A percentile compares a stretch with the other conserved stretches of the same genome.
Evolutionary conservation across 2,888 invertebrate genomes (phyloP).

Genomic region (Nephrotoma appendiculata): DNA sequence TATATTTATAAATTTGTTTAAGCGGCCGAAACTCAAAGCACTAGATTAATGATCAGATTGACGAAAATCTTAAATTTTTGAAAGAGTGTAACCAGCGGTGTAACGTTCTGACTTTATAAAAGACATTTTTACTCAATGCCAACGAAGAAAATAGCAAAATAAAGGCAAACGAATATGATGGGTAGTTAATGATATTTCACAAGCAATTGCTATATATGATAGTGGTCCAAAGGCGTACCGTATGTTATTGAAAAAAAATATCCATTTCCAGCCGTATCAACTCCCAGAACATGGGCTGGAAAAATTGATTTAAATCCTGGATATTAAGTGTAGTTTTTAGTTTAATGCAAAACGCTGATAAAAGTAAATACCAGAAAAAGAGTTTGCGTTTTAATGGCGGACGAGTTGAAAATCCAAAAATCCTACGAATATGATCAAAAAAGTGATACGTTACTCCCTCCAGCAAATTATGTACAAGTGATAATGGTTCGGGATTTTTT

Average conservation of each 20-base stretch:
- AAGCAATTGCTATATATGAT: conserved; percentile 6
- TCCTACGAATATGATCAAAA: conserved; percentile 8
- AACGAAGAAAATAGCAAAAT: not conserved
- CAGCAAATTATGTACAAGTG: not conserved
- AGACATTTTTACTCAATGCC: not conserved
- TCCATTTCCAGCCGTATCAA: not conserved
- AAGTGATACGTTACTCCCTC: conserved; percentile 7
- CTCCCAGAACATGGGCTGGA: not conserved
- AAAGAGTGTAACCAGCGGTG: too few species aligned
- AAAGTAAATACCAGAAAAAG: conserved; percentile 10
- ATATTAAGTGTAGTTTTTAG: not conserved
- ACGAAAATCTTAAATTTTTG: too few species aligned
- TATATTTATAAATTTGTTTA: too few species aligned
- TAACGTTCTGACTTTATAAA: not conserved
- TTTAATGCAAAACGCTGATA: not conserved
- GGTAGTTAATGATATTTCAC: not conserved
- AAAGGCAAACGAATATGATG: too few species aligned
- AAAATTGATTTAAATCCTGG: conserved; percentile 6
- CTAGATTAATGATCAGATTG: too few species aligned
- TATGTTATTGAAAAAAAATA: not conserved
- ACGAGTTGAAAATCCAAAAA: conserved; percentile 11
- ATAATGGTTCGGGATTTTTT: too few species aligned
- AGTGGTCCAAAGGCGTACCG: conserved; percentile 3
- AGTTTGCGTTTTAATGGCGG: conserved; percentile 7
- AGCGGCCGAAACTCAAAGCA: too few species aligned